Conservation (phyloP, 2,888 invertebrate species). For the Cordilura impudica region DNA sequence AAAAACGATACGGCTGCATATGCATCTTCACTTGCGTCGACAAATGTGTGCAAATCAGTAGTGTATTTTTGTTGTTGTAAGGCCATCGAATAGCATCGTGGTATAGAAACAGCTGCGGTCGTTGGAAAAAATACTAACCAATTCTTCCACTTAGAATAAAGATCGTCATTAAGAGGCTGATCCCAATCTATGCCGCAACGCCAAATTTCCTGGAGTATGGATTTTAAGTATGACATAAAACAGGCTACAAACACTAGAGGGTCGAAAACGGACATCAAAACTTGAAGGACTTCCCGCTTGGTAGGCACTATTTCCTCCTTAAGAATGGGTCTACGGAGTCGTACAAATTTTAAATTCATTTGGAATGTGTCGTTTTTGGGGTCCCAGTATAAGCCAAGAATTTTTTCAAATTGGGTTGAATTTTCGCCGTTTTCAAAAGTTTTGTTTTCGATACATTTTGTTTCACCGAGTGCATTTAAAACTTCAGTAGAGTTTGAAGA, state of each 20-base stretch:
- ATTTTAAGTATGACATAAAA: neutral
- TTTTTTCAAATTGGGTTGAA: neutral
- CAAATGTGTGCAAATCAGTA: no score
- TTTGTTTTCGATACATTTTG: neutral
- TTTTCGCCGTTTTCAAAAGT: neutral
- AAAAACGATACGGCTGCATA: no score
- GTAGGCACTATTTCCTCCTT: neutral
- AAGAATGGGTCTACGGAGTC: no score
- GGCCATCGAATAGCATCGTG: neutral
- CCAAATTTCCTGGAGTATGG: conserved; percentile 14
- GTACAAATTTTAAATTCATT: no score
- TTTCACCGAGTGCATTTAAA: neutral
- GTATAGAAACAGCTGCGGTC: neutral
- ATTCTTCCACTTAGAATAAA: conserved; percentile 20
- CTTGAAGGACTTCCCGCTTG: neutral
- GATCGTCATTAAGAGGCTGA: neutral
- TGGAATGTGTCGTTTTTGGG: no score
- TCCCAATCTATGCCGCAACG: conserved; percentile 20
- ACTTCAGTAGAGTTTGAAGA: neutral
- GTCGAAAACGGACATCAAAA: conserved; percentile 16
- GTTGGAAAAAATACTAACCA: neutral
- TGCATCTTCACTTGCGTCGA: no score
- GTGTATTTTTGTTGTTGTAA: conserved; percentile 1
- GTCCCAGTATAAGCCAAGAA: conserved; percentile 14
- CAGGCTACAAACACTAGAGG: neutral